Conservation (phyloP, 2,797 vertebrate genomes). For the Falco columbarius region DNA sequence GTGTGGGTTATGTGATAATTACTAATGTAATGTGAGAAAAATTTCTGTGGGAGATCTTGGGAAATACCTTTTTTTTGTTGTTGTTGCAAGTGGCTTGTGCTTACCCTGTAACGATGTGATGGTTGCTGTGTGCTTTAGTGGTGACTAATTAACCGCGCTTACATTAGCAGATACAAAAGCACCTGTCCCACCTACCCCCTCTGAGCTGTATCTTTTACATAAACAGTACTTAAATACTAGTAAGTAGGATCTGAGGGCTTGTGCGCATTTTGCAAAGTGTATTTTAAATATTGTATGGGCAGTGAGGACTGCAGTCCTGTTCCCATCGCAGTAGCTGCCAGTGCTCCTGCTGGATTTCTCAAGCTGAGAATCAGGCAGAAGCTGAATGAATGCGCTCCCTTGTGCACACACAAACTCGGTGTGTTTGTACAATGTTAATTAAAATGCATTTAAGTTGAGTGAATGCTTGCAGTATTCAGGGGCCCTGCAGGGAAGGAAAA, state of each 20-base stretch:
- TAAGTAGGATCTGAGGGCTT: neutral
- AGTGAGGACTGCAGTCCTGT: rapidly evolving
- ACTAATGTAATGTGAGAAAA: neutral
- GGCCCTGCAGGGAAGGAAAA: slow-evolving; percentile 9
- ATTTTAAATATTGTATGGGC: neutral
- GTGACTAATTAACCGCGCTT: slow-evolving; percentile 20
- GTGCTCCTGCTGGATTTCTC: neutral
- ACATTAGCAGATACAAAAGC: neutral
- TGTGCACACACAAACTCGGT: neutral
- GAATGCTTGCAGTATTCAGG: slow-evolving; percentile 46
- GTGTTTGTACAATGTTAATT: slow-evolving; percentile 73
- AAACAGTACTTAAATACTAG: neutral
- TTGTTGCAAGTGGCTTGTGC: neutral
- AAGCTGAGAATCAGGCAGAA: neutral
- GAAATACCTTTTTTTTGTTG: slow-evolving; percentile 4
- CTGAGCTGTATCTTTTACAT: neutral
- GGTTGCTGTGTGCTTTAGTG: slow-evolving; percentile 6
- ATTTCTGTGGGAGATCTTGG: neutral
- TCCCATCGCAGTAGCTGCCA: neutral
- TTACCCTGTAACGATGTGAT: neutral
- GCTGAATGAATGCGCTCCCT: neutral
- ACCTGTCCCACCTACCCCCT: neutral
- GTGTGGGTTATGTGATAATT: slow-evolving; percentile 24
- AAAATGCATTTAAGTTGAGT: slow-evolving; percentile 64
- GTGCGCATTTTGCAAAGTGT: neutral